Base-by-base conservation (phyloP, 2,797 vertebrate genomes). In the Enoplosus armatus region DNA sequence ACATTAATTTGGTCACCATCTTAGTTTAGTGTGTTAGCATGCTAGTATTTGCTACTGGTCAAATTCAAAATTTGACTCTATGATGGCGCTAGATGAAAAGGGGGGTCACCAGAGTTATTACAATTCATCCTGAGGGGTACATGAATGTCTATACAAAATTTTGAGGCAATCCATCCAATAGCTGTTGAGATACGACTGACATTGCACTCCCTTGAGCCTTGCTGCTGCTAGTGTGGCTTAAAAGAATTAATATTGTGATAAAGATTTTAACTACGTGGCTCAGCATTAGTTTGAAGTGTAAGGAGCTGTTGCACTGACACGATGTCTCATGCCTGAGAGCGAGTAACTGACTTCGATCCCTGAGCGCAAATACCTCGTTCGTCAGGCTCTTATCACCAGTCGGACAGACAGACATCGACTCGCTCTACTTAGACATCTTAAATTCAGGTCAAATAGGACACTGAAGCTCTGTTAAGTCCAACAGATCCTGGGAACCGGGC, bases 401-500 rank as follows among this genome's bases (percentile, higher is more conserved):
- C 5, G 4, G 20, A 55, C 45, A 39, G 20, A 71, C 58, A 54
- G 58, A 35, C 53, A 58, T 61, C 1, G 12, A 11, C 65, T 68
- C 4, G 1, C 77, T 66, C 29, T 26, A 53, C 56, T 65, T 16
- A 1, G 11, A 27, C 24, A 37, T 22, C 73, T 66, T 87, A 53
- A 66, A 89, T 78, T 84, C 51, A 75, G 47, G 39, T 63, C 55
- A 58, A 51, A 77, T 12, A 50, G 22, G 24, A 58, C 1, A 58
- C 29, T 43, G 65, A 26, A 39, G 33, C 65, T 15, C 37, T 51
- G 63, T 68, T 64, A 55, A 66, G 29, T 39, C 64, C 51, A 65
- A 5, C 37, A 8, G 55, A 56, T 79, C 71, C 69, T 89, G 84
- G 81, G 83, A 87, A 85, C 29, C 8, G 3, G 54, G 61, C 50